Percentiles rank a stretch among this genome's conserved stretches.
Evolutionary conservation across 1,140 invertebrate genomes (phyloP).

Genomic region (Hestina assimilis): DNA sequence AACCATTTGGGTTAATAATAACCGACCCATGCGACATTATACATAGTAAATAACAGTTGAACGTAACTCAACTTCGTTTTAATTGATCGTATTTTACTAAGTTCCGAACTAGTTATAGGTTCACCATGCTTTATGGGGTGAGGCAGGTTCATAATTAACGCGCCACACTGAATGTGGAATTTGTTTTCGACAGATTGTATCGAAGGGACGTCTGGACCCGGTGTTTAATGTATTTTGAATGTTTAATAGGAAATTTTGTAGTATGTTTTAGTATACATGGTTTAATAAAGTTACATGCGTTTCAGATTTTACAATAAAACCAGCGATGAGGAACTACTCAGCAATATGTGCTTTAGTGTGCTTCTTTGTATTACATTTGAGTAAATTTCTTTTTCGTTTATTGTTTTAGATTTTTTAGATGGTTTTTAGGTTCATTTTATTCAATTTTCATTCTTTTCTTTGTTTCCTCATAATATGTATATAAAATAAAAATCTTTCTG

Average conservation of each 20-base stretch:
- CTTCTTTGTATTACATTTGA: too few species aligned
- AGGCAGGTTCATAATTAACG: slow-evolving; percentile 25
- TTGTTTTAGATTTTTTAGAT: too few species aligned
- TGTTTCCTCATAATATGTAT: too few species aligned
- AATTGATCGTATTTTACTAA: slow-evolving; percentile 37
- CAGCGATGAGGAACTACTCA: too few species aligned
- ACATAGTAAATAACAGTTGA: slow-evolving; percentile 15
- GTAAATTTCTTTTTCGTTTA: too few species aligned
- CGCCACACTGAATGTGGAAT: slow-evolving; percentile 19
- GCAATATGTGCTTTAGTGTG: too few species aligned
- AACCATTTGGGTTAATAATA: too few species aligned
- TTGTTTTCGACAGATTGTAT: slow-evolving; percentile 27
- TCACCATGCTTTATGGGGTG: slow-evolving; percentile 15
- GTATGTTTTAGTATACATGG: neutral
- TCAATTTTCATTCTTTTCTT: too few species aligned
- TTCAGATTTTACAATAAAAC: too few species aligned
- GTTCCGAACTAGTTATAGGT: slow-evolving; percentile 21
- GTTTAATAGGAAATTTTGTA: slow-evolving; percentile 7
- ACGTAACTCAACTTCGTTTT: slow-evolving; percentile 15
- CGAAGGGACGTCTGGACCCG: slow-evolving; percentile 6
- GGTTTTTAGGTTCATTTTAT: too few species aligned
- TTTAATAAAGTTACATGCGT: too few species aligned
- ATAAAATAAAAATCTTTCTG: too few species aligned
- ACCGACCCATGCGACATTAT: slow-evolving; percentile 5
- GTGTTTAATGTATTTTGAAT: slow-evolving; percentile 16